Conservation (phyloP, 2,888 invertebrate species). For the Flexamia atlantica region DNA sequence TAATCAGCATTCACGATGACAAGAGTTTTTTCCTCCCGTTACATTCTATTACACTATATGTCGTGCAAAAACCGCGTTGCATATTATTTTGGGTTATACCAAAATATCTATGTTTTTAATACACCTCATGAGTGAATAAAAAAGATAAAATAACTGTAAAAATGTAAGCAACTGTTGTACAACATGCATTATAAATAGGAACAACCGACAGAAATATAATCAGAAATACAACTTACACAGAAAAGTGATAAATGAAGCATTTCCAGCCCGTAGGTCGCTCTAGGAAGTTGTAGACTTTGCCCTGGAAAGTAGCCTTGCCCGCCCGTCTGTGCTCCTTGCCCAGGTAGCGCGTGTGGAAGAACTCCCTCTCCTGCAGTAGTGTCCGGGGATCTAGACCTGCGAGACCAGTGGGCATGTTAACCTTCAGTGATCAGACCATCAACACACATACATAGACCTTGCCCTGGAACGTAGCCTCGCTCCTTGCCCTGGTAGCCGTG, state of each 20-base stretch:
- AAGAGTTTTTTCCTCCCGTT: too few relatives aligned
- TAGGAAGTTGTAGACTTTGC: slow-evolving; percentile 89
- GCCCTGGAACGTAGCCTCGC: slow-evolving; percentile 83
- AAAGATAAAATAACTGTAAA: too few relatives aligned
- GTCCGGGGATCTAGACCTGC: slow-evolving; percentile 72
- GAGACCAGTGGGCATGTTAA: slow-evolving; percentile 58
- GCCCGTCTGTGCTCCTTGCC: slow-evolving; percentile 81
- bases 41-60: too few relatives aligned
- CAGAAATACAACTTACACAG: slow-evolving; percentile 91
- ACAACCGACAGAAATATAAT: too few relatives aligned
- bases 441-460: slow-evolving; percentile 79
- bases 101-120: too few relatives aligned
- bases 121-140: too few relatives aligned
- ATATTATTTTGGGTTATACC: too few relatives aligned
- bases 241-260: slow-evolving; percentile 89
- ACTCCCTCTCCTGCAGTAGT: slow-evolving; percentile 73
- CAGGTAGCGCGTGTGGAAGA: slow-evolving; percentile 79
- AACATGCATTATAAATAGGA: too few relatives aligned
- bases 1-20: too few relatives aligned
- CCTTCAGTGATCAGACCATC: slow-evolving; percentile 67
- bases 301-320: slow-evolving; percentile 83
- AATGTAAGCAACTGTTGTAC: too few relatives aligned
- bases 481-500: slow-evolving; percentile 81
- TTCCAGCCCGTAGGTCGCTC: slow-evolving; percentile 91
- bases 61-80: too few relatives aligned